A percentile compares a stretch with the other conserved stretches of the same genome.
Evolutionary conservation across 2,888 invertebrate species (phyloP).

Genomic region (Mythimna lalbum): DNA sequence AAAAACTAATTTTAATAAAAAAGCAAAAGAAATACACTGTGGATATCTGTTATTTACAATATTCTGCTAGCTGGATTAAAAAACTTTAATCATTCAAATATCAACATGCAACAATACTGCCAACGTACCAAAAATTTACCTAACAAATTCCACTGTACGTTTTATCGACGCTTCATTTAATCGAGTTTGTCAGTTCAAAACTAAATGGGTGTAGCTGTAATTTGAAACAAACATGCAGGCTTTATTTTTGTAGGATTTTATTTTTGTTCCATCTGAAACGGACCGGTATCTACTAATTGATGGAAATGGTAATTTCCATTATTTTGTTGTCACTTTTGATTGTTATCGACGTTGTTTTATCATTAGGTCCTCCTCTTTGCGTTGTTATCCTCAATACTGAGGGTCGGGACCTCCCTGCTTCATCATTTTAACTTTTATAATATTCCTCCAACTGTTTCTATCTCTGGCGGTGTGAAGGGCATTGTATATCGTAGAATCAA

Average conservation of each 20-base stretch:
- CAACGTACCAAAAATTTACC: conserved; percentile 33
- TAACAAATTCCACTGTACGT: conserved; percentile 29
- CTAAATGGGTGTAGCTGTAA: conserved; percentile 37
- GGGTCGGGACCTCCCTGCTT: too few relatives aligned
- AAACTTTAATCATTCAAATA: conserved; percentile 11
- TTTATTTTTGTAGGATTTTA: conserved; percentile 8
- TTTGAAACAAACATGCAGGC: conserved; percentile 29
- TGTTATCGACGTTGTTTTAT: neutral
- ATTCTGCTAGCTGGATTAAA: conserved; percentile 1
- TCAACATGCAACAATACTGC: conserved; percentile 7
- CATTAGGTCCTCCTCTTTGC: too few relatives aligned
- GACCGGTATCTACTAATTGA: conserved; percentile 4
- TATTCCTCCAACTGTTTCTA: too few relatives aligned
- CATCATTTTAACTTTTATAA: too few relatives aligned
- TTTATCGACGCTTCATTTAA: conserved; percentile 51
- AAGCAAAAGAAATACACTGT: too few relatives aligned
- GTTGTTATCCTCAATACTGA: too few relatives aligned
- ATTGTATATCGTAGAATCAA: too few relatives aligned
- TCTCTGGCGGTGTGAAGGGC: too few relatives aligned
- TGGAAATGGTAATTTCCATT: conserved; percentile 3
- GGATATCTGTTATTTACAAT: too few relatives aligned
- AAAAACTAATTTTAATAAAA: too few relatives aligned
- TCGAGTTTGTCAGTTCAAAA: conserved; percentile 48
- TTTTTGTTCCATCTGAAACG: conserved; percentile 21
- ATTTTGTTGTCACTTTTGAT: too few relatives aligned